Evolutionary conservation across 2,797 vertebrate genomes (phyloP), one percentile per base, ranked within the genome.

Genomic region (Loris lydekkerianus): DNA sequence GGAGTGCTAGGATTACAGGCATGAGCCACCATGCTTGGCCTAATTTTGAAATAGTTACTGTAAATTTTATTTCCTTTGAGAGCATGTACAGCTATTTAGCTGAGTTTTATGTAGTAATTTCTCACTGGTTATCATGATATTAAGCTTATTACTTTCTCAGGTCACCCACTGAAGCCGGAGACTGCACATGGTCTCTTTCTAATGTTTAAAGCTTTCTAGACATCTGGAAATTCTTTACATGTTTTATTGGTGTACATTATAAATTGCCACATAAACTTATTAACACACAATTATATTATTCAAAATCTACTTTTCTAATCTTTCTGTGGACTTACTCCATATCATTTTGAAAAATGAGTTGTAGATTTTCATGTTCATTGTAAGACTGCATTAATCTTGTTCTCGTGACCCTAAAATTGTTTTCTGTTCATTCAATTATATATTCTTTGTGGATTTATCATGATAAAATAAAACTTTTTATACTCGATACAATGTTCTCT

Each of bases 101-200:
- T 76, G n/a, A 80, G 7, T 78, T 89, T 80, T 83, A 34, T 78
- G 20, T 93, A 81, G 61, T 56, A 89, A 80, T 78, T 82, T 82
- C 14, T 13, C 58, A 82, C 15, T 85, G 7, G 21, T 73, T 82
- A 49, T 80, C 92, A 21, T 92, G n/a, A 25, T 65, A 92, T 91
- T 89, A 72, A 92, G 7, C 34, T 80, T 49, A 21, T 60, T 95
- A 96, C 61, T 77, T 94, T 93, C 70, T 96, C n/a, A 76, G 82
- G 56, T 76, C 84, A 80, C 27, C 60, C 23, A 60, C 31, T 60
- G 14, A 89, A 27, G 2, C 43, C 25, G 72, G 75, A 91, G 23
- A 89, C 2, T 82, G 14, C 4, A 4, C 15, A 10, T 63, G 1
- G 2, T 53, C 15, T 93, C n/a, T 82, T 67, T 60, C n/a, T 85